Base-by-base conservation (phyloP, 2,113 vertebrate genomes). In the Cynocephalus volans region DNA sequence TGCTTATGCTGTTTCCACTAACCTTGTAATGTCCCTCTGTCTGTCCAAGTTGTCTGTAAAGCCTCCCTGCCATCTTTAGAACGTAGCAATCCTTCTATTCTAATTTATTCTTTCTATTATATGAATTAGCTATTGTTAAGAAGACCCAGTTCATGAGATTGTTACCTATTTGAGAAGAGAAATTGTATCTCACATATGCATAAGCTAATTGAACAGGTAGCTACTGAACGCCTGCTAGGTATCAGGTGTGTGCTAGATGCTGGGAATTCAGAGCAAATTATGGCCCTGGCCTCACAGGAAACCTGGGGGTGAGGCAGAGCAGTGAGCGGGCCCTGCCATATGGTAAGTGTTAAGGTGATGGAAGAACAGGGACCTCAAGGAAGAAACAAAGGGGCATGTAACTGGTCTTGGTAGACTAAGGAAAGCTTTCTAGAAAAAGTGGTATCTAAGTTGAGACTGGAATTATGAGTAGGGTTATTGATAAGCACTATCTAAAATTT, bases 351-450 rank as follows among this genome's bases (percentile, higher is more conserved):
- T 81, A 24, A 21, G 36, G 8, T 36, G 8, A 50, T n/a, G 26
- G 8, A 8, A 69, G n/a, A 36, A 70, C 11, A 83, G 31, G 31
- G 24, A 18, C 50, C 77, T 50, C 45, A 15, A 33, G 79, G 70
- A 52, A 14, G 28, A 31, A n/a, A 60, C 26, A 45, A 26, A 15
- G 28, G 18, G 36, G 17, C 62, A 8, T 8, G 8, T 75, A 50
- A 17, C 60, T 23, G 36, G 23, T 19, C 69, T 90, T 3, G 1
- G 36, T 28, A n/a, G 31, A 70, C 28, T 60, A 76, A 48, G 54
- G n/a, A 77, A 95, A 50, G 6, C 65, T 67, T 90, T 86, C 36
- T 45, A 81, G 81, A 86, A 91, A 92, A 56, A 70, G 45, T 33
- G 5, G 24, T n/a, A 69, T 72, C 82, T 31, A 50, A 73, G 41